A percentile compares a stretch with the other conserved stretches of the same genome.
Evolutionary conservation across 2,113 vertebrate genomes (phyloP).

Genomic region (Chrysochloris asiatica): DNA sequence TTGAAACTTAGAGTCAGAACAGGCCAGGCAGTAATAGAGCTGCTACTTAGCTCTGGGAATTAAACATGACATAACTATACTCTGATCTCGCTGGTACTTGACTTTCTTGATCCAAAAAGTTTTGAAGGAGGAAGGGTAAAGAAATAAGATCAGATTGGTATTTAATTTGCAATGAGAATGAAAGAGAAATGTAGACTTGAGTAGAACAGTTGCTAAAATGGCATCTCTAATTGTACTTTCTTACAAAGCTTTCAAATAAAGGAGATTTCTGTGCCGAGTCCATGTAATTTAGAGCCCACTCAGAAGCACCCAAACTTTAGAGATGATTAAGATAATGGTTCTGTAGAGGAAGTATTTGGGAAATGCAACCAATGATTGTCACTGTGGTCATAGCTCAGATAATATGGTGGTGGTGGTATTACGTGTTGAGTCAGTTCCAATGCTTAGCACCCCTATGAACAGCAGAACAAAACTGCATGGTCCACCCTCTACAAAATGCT

Average conservation of each 20-base stretch:
- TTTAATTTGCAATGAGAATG: conserved; percentile 12
- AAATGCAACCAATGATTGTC: not conserved
- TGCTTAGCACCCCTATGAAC: too few species aligned
- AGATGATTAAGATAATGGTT: not conserved
- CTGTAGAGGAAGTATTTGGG: not conserved
- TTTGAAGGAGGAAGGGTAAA: not conserved
- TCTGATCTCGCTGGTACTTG: not conserved
- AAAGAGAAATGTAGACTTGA: not conserved
- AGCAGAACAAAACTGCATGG: too few species aligned
- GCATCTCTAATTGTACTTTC: not conserved
- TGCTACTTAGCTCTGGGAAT: not conserved
- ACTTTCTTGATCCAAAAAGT: not conserved
- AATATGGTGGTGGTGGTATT: not conserved
- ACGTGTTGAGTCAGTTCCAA: too few species aligned
- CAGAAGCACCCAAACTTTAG: not conserved
- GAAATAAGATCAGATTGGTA: not conserved
- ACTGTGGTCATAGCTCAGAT: not conserved
- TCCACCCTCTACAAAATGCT: too few species aligned
- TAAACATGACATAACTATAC: not conserved
- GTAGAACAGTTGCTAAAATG: not conserved
- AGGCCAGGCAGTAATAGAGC: not conserved
- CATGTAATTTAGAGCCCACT: not conserved
- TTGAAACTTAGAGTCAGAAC: not conserved
- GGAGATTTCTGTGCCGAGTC: not conserved
- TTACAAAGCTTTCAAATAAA: not conserved